A percentile compares a stretch with the other conserved stretches of the same genome.
These are phyloP conservation scores for Holothuria glaberrima DNA, from an alignment of 35 echinoderm and acorn worm genomes.

Conservation along the genomic window DNA sequence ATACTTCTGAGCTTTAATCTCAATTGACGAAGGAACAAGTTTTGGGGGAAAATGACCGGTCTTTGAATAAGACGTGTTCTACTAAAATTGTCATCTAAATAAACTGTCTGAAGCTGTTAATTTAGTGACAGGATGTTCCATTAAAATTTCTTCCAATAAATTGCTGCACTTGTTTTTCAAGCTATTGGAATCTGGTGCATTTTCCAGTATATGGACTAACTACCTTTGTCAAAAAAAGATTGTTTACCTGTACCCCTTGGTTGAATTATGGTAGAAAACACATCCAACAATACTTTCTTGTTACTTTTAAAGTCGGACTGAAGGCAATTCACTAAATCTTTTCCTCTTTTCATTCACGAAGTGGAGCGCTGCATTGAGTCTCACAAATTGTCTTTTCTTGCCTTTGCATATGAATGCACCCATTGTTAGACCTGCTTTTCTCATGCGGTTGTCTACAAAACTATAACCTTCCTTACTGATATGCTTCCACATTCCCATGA, in stretches of 20 bases:
- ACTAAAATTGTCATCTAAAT: conserved; percentile 29
- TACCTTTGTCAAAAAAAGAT: conserved; percentile 1
- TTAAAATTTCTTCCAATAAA: conserved; percentile 7
- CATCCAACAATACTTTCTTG: too few relatives aligned
- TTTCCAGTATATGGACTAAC: not conserved
- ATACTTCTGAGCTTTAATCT: not conserved
- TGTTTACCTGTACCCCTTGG: too few relatives aligned
- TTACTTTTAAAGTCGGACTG: too few relatives aligned
- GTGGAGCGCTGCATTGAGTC: not conserved
- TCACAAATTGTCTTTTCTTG: not conserved
- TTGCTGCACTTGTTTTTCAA: not conserved
- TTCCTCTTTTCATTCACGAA: not conserved
- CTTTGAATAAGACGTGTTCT: not conserved
- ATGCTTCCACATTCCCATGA: not conserved
- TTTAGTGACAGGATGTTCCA: not conserved
- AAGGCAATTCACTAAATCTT: too few relatives aligned
- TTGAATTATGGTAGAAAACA: too few relatives aligned
- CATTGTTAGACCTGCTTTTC: not conserved
- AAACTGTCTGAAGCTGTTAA: not conserved
- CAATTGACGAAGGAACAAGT: not conserved
- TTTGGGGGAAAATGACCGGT: not conserved
- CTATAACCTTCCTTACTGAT: not conserved
- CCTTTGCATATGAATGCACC: not conserved
- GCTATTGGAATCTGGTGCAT: not conserved
- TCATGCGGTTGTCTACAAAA: not conserved